Conservation (phyloP, 2,113 vertebrate species). For the Ahaetulla prasina region DNA sequence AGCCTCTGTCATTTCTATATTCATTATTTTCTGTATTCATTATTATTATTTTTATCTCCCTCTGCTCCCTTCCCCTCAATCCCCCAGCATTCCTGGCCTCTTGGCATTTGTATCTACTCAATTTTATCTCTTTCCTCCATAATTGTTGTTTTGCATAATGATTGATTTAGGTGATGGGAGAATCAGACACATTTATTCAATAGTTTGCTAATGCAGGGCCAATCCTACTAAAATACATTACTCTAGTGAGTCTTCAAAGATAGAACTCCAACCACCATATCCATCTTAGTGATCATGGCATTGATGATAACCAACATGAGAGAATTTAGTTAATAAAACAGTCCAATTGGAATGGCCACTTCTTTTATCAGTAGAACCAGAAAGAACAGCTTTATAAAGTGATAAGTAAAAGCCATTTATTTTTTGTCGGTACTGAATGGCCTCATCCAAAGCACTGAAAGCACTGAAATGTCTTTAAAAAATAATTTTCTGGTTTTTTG, state of each 20-base stretch:
- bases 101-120: background rate
- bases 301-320: background rate
- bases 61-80: background rate
- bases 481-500: background rate
- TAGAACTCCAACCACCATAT: background rate
- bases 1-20: background rate
- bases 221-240: background rate
- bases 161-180: background rate
- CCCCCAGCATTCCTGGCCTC: background rate
- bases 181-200: background rate
- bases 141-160: background rate
- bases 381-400: background rate
- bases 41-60: background rate
- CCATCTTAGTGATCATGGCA: background rate
- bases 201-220: background rate
- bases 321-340: background rate
- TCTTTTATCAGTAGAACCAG: constrained; percentile 14
- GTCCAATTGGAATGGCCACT: background rate
- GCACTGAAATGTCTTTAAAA: background rate
- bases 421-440: background rate
- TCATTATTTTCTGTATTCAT: background rate
- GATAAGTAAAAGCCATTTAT: constrained; percentile 18
- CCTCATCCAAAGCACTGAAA: background rate
- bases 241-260: background rate
- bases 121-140: background rate